Evolutionary conservation across 1,140 invertebrate species (phyloP).

Genomic region (Hyposmocoma kahamanoa): DNA sequence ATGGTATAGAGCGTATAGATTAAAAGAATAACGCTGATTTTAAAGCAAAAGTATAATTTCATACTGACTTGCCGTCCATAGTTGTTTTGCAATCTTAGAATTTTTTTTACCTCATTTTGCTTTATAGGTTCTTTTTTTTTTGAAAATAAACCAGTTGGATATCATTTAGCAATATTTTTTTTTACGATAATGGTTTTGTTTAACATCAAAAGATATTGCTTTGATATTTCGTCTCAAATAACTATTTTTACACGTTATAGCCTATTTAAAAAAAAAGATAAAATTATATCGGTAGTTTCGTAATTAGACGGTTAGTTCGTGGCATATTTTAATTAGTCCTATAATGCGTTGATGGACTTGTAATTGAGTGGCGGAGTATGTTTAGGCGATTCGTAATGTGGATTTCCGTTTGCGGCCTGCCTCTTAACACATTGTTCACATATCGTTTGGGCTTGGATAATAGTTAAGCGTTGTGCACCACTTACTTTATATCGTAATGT

Average conservation of each 20-base stretch:
- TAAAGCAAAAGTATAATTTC: too few species aligned
- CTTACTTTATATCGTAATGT: too few species aligned
- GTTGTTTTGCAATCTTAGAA: constrained; percentile 17
- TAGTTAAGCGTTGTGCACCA: too few species aligned
- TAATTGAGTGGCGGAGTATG: constrained; percentile 41
- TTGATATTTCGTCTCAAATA: constrained; percentile 58
- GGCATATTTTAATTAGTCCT: constrained; percentile 68
- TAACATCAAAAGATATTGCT: too few species aligned
- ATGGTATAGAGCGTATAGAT: too few species aligned
- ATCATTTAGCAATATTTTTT: constrained; percentile 26
- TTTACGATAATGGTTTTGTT: constrained; percentile 28
- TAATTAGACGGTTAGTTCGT: constrained; percentile 59
- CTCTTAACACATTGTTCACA: too few species aligned
- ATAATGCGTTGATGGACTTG: constrained; percentile 66
- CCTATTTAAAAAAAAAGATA: constrained; percentile 54
- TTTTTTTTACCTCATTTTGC: not conserved
- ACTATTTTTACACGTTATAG: constrained; percentile 67
- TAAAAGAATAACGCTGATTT: too few species aligned
- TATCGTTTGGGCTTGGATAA: too few species aligned
- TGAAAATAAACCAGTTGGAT: too few species aligned
- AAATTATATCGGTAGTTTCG: constrained; percentile 63
- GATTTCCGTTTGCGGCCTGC: constrained; percentile 42
- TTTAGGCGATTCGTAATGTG: constrained; percentile 31
- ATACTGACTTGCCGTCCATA: constrained; percentile 19
- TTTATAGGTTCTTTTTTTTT: too few species aligned